phyloP scores from a whole-genome alignment of 2,797 vertebrate species.

The Chaenodraco wilsoni region DNA sequence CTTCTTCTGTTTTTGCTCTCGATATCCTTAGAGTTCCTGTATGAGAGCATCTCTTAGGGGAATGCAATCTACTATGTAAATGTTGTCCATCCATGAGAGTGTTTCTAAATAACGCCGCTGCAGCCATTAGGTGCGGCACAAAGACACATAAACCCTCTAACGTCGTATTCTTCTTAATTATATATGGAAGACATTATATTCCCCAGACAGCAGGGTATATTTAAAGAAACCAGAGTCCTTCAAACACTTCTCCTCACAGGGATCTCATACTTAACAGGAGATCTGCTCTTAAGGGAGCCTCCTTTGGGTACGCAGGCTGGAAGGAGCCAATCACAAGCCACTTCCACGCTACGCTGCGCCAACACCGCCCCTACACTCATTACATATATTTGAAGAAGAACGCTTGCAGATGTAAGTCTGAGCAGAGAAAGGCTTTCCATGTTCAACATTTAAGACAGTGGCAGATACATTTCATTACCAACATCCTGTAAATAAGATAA shows the following conservation, averaged over 20 bases:
- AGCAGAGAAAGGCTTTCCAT: constrained; percentile 21
- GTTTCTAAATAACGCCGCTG: constrained; percentile 59
- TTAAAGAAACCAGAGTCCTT: constrained; percentile 81
- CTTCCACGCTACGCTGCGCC: constrained; percentile 28
- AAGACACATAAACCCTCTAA: constrained; percentile 74
- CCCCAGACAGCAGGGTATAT: constrained; percentile 74
- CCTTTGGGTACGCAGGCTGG: constrained; percentile 67
- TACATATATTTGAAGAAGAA: constrained; percentile 62
- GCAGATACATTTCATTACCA: constrained; percentile 20
- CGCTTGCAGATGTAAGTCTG: constrained; percentile 48
- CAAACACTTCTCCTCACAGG: constrained; percentile 78
- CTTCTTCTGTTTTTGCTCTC: neutral
- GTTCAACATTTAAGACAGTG: constrained; percentile 13
- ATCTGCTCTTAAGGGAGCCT: constrained; percentile 79
- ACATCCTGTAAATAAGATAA: neutral
- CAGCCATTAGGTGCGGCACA: constrained; percentile 70
- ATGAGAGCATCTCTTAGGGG: constrained; percentile 9
- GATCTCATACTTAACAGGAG: constrained; percentile 82
- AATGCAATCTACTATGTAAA: constrained; percentile 64
- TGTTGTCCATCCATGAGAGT: constrained; percentile 38
- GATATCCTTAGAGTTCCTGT: constrained; percentile 9
- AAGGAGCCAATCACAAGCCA: constrained; percentile 63
- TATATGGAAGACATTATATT: constrained; percentile 79
- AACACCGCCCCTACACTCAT: constrained; percentile 51
- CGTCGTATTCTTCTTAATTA: constrained; percentile 78